Conservation (phyloP, 2,113 vertebrate species). For the Dipodomys spectabilis region DNA sequence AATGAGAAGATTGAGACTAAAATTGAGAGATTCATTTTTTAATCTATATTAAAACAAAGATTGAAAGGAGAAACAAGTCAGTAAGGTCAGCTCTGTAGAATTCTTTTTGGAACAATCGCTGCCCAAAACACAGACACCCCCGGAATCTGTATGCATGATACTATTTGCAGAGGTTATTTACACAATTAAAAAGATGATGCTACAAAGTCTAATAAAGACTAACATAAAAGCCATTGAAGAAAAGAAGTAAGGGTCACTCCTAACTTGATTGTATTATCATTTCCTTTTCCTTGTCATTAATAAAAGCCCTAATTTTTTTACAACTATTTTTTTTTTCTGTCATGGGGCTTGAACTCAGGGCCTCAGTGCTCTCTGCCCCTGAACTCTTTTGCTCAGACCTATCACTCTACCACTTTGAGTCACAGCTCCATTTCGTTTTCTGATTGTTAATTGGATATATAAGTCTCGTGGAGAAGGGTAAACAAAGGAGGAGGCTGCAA, state of each 20-base stretch:
- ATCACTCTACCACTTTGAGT: too few species aligned
- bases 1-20: too few species aligned
- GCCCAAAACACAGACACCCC: background rate
- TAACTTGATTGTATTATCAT: background rate
- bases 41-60: background rate
- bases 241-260: background rate
- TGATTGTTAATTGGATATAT: too few species aligned
- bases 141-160: background rate
- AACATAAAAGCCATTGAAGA: background rate
- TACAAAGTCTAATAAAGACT: too few species aligned
- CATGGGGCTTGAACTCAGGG: too few species aligned
- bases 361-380: too few species aligned
- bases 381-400: too few species aligned
- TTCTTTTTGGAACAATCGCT: background rate
- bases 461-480: too few species aligned
- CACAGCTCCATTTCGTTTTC: too few species aligned
- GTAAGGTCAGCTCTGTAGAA: background rate
- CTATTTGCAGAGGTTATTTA: background rate
- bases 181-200: background rate
- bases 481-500: too few species aligned
- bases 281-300: constrained; percentile 6
- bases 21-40: too few species aligned
- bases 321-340: too few species aligned
- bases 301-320: background rate
- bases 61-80: constrained; percentile 16